Conservation (phyloP, 2,113 vertebrate species). For the Myocastor coypus region DNA sequence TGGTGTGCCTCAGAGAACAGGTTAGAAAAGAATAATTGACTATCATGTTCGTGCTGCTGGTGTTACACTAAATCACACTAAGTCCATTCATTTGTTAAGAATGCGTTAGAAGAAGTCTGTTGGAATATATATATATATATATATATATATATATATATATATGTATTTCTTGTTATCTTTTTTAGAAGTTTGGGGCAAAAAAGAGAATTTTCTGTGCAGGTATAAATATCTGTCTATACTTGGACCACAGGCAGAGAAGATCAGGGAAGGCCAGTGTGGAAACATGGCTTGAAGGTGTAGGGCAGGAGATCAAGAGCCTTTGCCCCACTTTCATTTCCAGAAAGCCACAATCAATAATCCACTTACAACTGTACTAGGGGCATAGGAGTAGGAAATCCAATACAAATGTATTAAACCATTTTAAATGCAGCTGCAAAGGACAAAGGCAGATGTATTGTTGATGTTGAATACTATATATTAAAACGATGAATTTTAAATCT, state of each 20-base stretch:
- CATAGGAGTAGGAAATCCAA: constrained; percentile 72
- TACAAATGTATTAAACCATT: constrained; percentile 59
- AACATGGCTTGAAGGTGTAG: constrained; percentile 50
- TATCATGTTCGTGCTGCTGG: constrained; percentile 81
- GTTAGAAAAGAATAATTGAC: constrained; percentile 86
- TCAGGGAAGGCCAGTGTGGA: constrained; percentile 39
- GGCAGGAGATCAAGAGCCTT: constrained; percentile 60
- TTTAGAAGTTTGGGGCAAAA: constrained; percentile 62
- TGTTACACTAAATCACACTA: constrained; percentile 80
- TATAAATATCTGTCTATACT: constrained; percentile 54
- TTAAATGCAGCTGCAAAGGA: neutral
- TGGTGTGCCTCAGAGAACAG: constrained; percentile 81
- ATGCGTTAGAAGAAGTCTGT: constrained; percentile 71
- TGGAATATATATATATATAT: constrained; percentile 14
- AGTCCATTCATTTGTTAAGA: constrained; percentile 79
- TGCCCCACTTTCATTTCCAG: constrained; percentile 69
- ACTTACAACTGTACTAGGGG: constrained; percentile 47
- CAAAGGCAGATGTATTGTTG: constrained; percentile 38
- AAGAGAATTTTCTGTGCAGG: constrained; percentile 50
- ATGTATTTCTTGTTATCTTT: neutral
- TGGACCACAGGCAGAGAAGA: constrained; percentile 25
- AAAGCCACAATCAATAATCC: constrained; percentile 68
- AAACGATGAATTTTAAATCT: constrained; percentile 40
- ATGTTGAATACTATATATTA: constrained; percentile 12
- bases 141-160: too few relatives aligned